Evolutionary conservation across 2,888 invertebrate genomes (phyloP), one percentile per base, ranked within the genome.

Genomic region (Myopa tessellatipennis): DNA sequence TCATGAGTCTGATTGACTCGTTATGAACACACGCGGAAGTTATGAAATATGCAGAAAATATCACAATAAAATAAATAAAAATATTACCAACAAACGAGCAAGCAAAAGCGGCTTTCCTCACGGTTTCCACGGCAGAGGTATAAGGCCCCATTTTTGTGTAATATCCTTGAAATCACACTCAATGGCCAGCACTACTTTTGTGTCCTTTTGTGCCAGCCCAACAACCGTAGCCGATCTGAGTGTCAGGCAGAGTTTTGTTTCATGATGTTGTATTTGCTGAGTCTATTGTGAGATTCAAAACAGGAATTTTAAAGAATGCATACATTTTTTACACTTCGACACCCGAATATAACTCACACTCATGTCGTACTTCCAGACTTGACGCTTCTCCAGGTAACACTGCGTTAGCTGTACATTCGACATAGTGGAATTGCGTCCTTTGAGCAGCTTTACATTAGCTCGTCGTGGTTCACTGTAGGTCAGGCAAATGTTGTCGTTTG

Each of bases 401-500:
- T 84, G 85, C n/a, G 85, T 83, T 34, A 89, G 79, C 80, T 88
- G 85, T 0, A 89, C 84, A 79, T 87, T 87, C 7, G 88, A 84
- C 8, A 80, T 80, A 16, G 87, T 85, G 3, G 82, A 82, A 80
- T 87, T 87, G 58, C 86, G 85, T 79, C 83, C 87, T 60, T 83
- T 84, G 1, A 87, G 78, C 77, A 83, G 78, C 77, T 85, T 85
- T 45, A 85, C 79, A 3, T 82, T 80, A 8, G 83, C 84, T 34
- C 82, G 83, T 40, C 84, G 85, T 1, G 83, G 83, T 67, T 85
- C 83, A 0, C 93, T 92, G 36, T 93, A 93, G 85, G 97, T 96
- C 77, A 97, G 90, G 83, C 97, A 97, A 6, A 96, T 90, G 8
- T 95, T 95, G 87, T 97, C 97, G 85, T 97, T 96, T 0, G 94